phyloP scores from a whole-genome alignment of 2,113 vertebrate genomes.

The Saccopteryx leptura region DNA sequence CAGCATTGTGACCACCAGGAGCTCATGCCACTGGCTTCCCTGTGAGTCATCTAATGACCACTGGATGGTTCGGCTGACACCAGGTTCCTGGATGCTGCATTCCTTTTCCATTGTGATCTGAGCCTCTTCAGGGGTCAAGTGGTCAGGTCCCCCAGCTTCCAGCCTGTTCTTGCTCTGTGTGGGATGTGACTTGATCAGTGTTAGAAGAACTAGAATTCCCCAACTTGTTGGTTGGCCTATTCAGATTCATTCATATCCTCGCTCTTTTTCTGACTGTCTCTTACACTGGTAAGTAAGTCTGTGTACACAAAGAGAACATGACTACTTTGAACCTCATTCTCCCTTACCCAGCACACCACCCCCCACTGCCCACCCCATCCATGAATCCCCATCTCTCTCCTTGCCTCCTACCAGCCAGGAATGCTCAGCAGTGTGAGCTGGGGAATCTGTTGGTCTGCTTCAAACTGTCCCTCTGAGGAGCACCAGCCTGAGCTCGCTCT shows the following conservation, averaged over 20 bases:
- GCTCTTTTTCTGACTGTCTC: not conserved
- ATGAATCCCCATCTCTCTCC: not conserved
- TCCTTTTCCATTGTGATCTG: not conserved
- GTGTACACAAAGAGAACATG: not conserved
- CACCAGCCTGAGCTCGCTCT: not conserved
- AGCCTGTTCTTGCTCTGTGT: not conserved
- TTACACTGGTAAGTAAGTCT: not conserved
- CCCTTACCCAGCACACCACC: not conserved
- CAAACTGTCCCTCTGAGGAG: not conserved
- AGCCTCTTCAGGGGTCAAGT: slow-evolving; percentile 1
- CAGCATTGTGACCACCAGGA: not conserved
- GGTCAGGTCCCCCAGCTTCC: not conserved
- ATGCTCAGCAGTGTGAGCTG: not conserved
- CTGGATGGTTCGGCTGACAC: slow-evolving; percentile 36
- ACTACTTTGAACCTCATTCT: not conserved
- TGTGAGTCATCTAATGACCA: slow-evolving; percentile 57
- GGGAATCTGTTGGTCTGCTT: not conserved
- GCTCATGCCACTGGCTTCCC: slow-evolving; percentile 53
- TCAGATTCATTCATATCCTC: not conserved
- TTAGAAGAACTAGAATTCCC: not conserved
- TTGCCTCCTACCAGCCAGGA: not conserved
- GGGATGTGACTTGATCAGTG: not conserved
- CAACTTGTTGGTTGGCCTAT: not conserved
- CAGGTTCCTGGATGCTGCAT: slow-evolving; percentile 45
- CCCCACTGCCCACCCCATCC: not conserved